phyloP scores from a whole-genome alignment of 2,797 vertebrate species.

The Rhodeus uyekii region DNA sequence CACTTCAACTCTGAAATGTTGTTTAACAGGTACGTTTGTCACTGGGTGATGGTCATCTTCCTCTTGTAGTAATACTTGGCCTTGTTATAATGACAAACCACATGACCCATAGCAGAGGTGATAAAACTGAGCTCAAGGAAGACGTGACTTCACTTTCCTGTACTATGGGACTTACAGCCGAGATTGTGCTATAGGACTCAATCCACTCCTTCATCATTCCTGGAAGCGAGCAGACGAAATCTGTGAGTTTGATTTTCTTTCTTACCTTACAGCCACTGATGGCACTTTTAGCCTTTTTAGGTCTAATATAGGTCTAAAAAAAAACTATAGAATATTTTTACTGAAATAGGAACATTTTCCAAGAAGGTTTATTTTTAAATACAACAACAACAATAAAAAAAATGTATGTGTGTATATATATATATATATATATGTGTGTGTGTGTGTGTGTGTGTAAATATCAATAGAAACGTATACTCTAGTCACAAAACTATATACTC shows the following conservation, averaged over 20 bases:
- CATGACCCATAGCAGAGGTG: background rate
- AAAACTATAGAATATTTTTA: background rate
- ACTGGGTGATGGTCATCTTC: background rate
- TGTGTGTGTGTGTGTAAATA: too few species aligned
- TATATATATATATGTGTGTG: too few species aligned
- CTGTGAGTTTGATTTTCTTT: background rate
- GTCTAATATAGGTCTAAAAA: too few species aligned
- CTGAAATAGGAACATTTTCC: background rate
- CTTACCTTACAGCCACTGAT: background rate
- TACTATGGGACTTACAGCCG: background rate
- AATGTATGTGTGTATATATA: too few species aligned
- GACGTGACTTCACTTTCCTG: background rate
- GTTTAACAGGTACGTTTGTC: background rate
- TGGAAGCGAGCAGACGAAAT: background rate
- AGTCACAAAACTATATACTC: too few species aligned
- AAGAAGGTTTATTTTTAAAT: too few species aligned
- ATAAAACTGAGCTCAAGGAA: background rate
- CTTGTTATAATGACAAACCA: background rate
- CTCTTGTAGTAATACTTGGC: accelerated
- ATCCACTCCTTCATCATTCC: background rate
- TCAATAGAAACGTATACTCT: too few species aligned
- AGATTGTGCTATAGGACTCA: background rate
- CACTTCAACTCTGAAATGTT: background rate
- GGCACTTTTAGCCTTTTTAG: background rate
- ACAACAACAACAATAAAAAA: too few species aligned